These are phyloP conservation scores for Ophion costatus DNA, from an alignment of 2,888 invertebrate genomes.

Conservation along the genomic window DNA sequence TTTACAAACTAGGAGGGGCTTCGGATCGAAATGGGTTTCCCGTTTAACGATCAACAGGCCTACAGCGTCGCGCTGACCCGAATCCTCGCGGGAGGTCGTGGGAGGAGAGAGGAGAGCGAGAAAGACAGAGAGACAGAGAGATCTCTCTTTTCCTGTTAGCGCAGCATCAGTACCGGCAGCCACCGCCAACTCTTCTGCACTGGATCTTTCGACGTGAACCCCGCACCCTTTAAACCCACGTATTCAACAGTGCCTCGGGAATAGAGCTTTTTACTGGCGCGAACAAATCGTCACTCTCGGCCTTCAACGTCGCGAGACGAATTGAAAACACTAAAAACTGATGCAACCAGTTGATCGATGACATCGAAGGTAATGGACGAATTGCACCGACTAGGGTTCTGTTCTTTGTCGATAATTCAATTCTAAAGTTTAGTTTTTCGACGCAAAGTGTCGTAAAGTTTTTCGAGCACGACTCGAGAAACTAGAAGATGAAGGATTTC, in stretches of 20 bases:
- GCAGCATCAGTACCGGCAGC: constrained; percentile 29
- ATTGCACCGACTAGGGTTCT: too few species aligned
- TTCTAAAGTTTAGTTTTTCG: too few species aligned
- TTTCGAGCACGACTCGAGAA: too few species aligned
- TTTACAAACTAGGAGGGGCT: constrained; percentile 49
- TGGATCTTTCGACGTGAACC: constrained; percentile 33
- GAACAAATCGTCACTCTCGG: constrained; percentile 4
- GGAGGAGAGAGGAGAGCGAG: constrained; percentile 30
- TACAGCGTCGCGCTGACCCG: constrained; percentile 74
- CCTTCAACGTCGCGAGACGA: background rate
- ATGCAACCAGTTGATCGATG: background rate
- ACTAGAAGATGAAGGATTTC: too few species aligned
- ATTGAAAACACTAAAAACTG: background rate
- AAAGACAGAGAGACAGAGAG: constrained; percentile 36
- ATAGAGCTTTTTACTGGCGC: constrained; percentile 27
- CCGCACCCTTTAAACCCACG: constrained; percentile 16
- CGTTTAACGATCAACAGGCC: constrained; percentile 73
- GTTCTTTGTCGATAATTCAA: too few species aligned
- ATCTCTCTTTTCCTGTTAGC: constrained; percentile 37
- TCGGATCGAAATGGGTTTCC: constrained; percentile 64
- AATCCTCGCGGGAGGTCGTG: constrained; percentile 68
- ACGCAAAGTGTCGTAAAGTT: too few species aligned
- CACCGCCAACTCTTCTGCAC: background rate
- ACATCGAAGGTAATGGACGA: background rate
- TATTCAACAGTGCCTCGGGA: constrained; percentile 20